Conservation (phyloP, 2,888 invertebrate genomes). For the Torymus aiolomorphi region DNA sequence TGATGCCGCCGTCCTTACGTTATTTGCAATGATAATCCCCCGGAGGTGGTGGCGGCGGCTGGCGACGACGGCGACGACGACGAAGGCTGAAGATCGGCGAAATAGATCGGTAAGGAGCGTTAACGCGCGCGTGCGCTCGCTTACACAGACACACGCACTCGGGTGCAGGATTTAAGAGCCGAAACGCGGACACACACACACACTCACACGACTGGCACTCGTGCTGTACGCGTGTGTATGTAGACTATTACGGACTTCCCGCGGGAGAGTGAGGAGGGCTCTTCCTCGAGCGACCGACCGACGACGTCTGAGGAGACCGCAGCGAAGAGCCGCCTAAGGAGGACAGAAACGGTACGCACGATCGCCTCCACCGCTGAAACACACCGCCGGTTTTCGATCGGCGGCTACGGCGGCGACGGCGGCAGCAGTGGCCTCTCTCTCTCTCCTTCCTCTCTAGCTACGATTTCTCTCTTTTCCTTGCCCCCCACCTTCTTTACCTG, state of each 20-base stretch:
- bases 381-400: constrained; percentile 69
- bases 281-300: constrained; percentile 72
- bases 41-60: background rate
- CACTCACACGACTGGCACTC: constrained; percentile 31
- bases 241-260: too few species aligned
- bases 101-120: background rate
- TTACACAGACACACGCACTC: too few species aligned
- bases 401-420: constrained; percentile 53
- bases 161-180: background rate
- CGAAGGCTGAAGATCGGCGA: background rate
- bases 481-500: constrained; percentile 42
- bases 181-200: constrained; percentile 63
- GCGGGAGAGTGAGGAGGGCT: constrained; percentile 62
- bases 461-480: constrained; percentile 60
- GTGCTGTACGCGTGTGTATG: too few species aligned
- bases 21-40: constrained; percentile 19
- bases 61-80: background rate
- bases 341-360: constrained; percentile 75
- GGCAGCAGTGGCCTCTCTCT: constrained; percentile 31
- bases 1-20: background rate
- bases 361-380: constrained; percentile 74
- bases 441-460: constrained; percentile 55
- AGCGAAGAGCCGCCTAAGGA: constrained; percentile 71
- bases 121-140: background rate
- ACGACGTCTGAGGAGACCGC: constrained; percentile 72